These are phyloP conservation scores for Agonopterix arenella DNA, from an alignment of 2,888 invertebrate genomes.

Conservation along the genomic window DNA sequence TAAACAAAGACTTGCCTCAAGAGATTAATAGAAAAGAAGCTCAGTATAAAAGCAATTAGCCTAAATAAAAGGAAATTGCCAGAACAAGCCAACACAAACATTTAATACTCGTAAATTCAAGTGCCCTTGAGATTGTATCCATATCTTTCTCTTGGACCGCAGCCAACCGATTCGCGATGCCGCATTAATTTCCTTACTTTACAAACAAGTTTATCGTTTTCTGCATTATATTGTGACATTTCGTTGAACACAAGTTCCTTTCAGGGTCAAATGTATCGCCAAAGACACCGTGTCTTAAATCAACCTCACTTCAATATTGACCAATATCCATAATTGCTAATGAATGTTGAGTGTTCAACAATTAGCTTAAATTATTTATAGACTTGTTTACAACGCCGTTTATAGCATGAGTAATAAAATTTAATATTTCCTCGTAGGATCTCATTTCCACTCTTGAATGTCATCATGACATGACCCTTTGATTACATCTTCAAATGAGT, in stretches of 20 bases:
- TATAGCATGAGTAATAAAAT: not conserved
- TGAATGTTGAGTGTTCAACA: not conserved
- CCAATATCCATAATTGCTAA: not conserved
- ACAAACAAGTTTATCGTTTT: slow-evolving; percentile 25
- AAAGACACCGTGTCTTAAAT: too few relatives aligned
- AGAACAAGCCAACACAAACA: slow-evolving; percentile 24
- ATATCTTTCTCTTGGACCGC: slow-evolving; percentile 43
- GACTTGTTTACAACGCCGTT: not conserved
- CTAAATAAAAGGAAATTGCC: slow-evolving; percentile 6
- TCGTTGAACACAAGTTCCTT: not conserved
- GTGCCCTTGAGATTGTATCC: slow-evolving; percentile 51
- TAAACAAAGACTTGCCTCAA: not conserved
- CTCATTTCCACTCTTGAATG: not conserved
- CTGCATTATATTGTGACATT: slow-evolving; percentile 19
- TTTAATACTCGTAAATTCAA: slow-evolving; percentile 34
- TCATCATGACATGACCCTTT: not conserved
- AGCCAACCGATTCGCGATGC: slow-evolving; percentile 51
- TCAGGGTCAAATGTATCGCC: too few relatives aligned
- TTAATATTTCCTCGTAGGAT: not conserved
- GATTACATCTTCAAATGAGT: not conserved
- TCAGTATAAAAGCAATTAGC: too few relatives aligned
- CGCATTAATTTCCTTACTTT: slow-evolving; percentile 44
- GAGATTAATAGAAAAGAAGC: not conserved
- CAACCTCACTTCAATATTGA: not conserved
- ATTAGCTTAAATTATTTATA: not conserved